phyloP scores from a whole-genome alignment of 2,113 vertebrate genomes.

The Numenius arquata region DNA sequence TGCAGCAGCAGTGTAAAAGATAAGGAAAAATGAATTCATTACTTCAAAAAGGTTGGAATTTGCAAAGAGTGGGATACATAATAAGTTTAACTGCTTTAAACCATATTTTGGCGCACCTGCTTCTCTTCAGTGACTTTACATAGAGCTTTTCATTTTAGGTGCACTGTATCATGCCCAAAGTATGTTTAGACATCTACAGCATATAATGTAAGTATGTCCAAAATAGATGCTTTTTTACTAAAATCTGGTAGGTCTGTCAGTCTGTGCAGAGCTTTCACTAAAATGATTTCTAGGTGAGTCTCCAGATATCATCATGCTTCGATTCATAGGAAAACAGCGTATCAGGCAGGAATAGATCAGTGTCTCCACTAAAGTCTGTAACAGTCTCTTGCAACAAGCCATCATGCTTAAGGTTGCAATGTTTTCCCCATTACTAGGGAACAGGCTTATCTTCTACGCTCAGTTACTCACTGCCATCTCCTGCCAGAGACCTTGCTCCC shows the following conservation, averaged over 20 bases:
- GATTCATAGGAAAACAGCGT: neutral
- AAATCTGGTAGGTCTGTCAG: neutral
- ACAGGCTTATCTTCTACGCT: neutral
- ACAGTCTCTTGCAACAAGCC: neutral
- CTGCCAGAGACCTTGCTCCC: slow-evolving; percentile 2
- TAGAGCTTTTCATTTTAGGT: neutral
- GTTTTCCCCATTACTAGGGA: neutral
- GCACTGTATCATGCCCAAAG: neutral
- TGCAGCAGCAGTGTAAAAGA: neutral
- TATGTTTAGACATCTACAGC: neutral
- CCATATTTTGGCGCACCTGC: neutral
- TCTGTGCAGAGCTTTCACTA: neutral
- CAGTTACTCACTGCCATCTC: neutral
- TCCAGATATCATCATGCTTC: accelerated
- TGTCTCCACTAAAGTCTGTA: neutral
- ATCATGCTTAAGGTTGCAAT: neutral
- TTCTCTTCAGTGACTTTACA: neutral
- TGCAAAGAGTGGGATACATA: neutral
- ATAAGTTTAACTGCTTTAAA: neutral
- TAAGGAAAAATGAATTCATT: neutral
- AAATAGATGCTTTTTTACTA: neutral
- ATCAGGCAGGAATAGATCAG: neutral
- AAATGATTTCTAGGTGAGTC: accelerated
- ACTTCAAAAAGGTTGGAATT: neutral
- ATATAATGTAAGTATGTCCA: neutral